Evolutionary conservation across 2,888 invertebrate genomes (phyloP), one percentile per base, ranked within the genome.

Genomic region (Selenia dentaria): DNA sequence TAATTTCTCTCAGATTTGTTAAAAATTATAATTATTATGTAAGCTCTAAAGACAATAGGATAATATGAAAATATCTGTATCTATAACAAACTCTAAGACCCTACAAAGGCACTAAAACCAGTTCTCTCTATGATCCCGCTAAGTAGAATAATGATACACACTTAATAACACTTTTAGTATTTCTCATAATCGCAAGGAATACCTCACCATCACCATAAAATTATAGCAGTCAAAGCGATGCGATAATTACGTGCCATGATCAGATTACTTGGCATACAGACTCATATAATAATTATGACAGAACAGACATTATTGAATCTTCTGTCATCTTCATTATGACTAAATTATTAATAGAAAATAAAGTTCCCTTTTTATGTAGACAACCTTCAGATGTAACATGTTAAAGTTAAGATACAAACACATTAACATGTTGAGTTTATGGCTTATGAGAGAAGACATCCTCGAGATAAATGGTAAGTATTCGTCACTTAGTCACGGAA

Each of bases 341-440:
- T 51, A 63, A 59, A 65, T 64, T 67, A 65, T 64, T 52, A 55
- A 67, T 66, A 38, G 46, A 56, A 47, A 57, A 74, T 76, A 77
- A 74, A 74, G 43, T 31, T 41, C 10, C 12, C 31, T 58, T 40
- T 43, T 74, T 64, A 79, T 70, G 55, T 49, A 44, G 49, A 36
- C 55, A 53, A 53, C 60, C 57, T 64, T 51, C 57, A 51, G 46
- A 56, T 63, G 66, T 63, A 61, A 50, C 54, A 75, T 74, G 70
- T 63, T 58, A 76, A 78, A 77, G 64, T 62, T 65, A 44, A 57
- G 40, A 56, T 59, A 54, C 61, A 12, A 64, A 57, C 71, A 63
- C 60, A 69, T 72, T 64, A 73, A 69, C 35, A 60, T 57, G 57
- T 57, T 46, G 42, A 63, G 60, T 74, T 78, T 74, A 79, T 70